phyloP scores from a whole-genome alignment of 2,797 vertebrate genomes.

The Sebastes elongatus region DNA sequence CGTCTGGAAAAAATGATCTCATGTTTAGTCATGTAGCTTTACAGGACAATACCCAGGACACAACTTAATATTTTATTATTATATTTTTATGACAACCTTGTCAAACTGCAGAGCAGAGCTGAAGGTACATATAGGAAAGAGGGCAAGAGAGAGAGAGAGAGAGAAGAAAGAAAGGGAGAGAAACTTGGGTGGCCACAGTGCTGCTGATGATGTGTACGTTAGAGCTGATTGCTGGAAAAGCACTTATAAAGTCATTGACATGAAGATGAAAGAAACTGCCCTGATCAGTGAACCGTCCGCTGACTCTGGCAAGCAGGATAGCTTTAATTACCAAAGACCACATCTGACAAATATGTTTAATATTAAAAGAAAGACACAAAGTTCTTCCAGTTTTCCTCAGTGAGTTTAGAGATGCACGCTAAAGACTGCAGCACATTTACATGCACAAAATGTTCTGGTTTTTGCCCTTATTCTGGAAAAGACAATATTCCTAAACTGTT shows the following conservation, averaged over 20 bases:
- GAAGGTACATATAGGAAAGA: slow-evolving; percentile 19
- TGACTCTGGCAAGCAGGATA: not conserved
- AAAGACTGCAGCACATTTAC: not conserved
- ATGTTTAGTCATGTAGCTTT: slow-evolving; percentile 60
- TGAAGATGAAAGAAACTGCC: slow-evolving; percentile 27
- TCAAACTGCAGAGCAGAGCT: slow-evolving; percentile 32
- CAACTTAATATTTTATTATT: slow-evolving; percentile 65
- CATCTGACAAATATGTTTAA: slow-evolving; percentile 15
- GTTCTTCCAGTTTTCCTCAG: not conserved
- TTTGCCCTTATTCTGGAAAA: not conserved
- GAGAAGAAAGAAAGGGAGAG: slow-evolving; percentile 11
- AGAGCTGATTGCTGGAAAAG: slow-evolving; percentile 58
- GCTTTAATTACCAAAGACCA: slow-evolving; percentile 17
- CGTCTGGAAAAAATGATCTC: slow-evolving; percentile 72
- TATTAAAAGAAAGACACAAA: not conserved
- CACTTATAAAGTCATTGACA: slow-evolving; percentile 37
- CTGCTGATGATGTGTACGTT: slow-evolving; percentile 41
- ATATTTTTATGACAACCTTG: slow-evolving; percentile 57
- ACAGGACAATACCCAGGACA: slow-evolving; percentile 68
- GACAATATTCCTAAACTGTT: too few species aligned
- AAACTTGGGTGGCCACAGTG: slow-evolving; percentile 55
- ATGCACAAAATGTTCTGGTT: not conserved
- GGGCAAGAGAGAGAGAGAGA: not conserved
- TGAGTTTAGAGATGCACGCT: not conserved
- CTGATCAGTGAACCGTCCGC: slow-evolving; percentile 14